A percentile compares a stretch with the other conserved stretches of the same genome.
Conservation (phyloP, 1,140 invertebrate genomes). For the Galleria mellonella region DNA sequence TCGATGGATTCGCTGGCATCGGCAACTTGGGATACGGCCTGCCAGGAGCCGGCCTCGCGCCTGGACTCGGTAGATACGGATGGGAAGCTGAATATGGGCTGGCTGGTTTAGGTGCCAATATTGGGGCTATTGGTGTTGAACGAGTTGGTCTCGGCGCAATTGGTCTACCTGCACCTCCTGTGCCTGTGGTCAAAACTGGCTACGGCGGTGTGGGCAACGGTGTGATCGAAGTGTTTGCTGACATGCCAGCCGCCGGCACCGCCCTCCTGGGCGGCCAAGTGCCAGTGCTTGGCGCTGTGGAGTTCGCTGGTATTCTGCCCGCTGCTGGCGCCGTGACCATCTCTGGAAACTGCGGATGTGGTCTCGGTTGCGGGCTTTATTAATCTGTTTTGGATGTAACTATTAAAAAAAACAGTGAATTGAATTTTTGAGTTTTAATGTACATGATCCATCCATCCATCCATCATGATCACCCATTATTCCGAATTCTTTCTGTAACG, state of each 20-base stretch:
- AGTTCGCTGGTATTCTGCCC: conserved; percentile 25
- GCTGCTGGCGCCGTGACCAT: conserved; percentile 36
- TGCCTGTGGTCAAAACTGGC: conserved; percentile 1
- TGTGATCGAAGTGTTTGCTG: conserved; percentile 25
- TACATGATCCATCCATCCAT: too few species aligned
- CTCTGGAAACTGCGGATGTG: conserved; percentile 26
- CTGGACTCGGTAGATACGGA: not conserved
- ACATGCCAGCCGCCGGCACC: conserved; percentile 30
- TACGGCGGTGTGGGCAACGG: conserved; percentile 35
- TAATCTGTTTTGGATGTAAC: too few species aligned
- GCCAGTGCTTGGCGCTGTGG: conserved; percentile 30
- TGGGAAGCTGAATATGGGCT: not conserved
- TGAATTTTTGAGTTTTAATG: too few species aligned
- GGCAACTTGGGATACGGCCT: not conserved
- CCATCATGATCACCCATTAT: too few species aligned
- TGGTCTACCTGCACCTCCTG: not conserved
- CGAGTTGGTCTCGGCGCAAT: not conserved
- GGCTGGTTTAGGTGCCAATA: not conserved
- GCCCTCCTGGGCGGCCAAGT: conserved; percentile 29
- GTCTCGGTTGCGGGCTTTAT: not conserved
- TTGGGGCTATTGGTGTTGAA: conserved; percentile 8
- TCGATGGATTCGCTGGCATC: not conserved
- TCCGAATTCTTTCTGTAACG: too few species aligned
- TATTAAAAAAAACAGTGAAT: too few species aligned
- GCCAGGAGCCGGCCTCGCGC: not conserved